Evolutionary conservation across 2,888 invertebrate genomes (phyloP), one percentile per base, ranked within the genome.

Genomic region (Hermaeophaga mercurialis): DNA sequence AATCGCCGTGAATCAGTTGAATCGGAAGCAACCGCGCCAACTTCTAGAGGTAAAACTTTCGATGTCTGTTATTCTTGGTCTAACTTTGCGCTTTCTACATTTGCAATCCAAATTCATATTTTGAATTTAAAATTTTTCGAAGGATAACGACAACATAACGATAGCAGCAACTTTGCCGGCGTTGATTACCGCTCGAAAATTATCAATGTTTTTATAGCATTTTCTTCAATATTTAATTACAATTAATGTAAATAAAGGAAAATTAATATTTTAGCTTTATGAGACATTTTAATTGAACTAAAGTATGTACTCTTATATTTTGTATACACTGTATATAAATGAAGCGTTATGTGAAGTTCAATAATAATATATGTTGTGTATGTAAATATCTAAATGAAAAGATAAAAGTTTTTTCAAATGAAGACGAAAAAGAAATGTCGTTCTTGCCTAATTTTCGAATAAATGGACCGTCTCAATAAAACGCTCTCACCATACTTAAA

Each of bases 61-160:
- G 55, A 59, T 56, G 64, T 66, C 65, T 70, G 66, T 68, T 68
- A 66, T 68, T 65, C 65, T 65, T 66, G 43, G 61, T 61, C 62
- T 58, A 65, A 64, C 62, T 65, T 63, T 61, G 62, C 58, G 57
- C 62, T 63, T 53, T 41, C 54, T 52, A 52, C 57, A 80, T 80
- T 80, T 79, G 80, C 80, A 80, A 80, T 72, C 79, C 80, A 80
- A 79, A 80, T 80, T 77, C 75, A 74, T 77, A 80, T 79, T 80
- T 80, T 80, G 78, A 80, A 80, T 79, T 80, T 80, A 77, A 80
- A 80, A 80, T 80, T 77, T n/a, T 75, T 66, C 66, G 68, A 62
- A 48, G 45, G 54, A 54, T 64, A 60, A 59, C 58, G 60, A 58
- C 56, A 53, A 54, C 62, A 71, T 73, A 74, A 72, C 49, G 45